Percentiles rank a stretch among this genome's conserved stretches.
phyloP scores from a whole-genome alignment of 2,113 vertebrate species.

The Enhydra lutris region DNA sequence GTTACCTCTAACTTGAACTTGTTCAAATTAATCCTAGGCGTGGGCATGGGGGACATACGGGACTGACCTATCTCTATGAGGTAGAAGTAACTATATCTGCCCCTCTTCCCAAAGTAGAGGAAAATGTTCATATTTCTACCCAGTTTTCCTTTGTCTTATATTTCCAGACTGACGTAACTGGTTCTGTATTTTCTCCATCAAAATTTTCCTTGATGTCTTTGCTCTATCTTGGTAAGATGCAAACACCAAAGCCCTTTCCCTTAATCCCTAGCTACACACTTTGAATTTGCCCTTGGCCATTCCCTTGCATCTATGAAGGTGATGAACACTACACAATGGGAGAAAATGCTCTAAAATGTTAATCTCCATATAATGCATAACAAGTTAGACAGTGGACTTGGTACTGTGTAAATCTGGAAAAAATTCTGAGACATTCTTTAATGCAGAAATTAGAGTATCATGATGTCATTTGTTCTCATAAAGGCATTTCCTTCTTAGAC shows the following conservation, averaged over 20 bases:
- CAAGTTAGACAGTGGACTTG: neutral
- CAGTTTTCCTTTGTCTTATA: neutral
- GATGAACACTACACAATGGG: neutral
- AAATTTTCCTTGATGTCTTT: neutral
- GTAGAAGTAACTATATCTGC: neutral
- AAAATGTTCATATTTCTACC: neutral
- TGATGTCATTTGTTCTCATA: neutral
- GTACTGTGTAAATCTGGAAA: neutral
- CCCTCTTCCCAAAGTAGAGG: neutral
- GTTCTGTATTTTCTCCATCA: neutral
- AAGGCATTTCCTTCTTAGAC: neutral
- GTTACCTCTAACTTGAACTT: neutral
- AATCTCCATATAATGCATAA: neutral
- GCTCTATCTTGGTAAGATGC: neutral
- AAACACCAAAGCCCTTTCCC: neutral
- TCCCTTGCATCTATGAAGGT: neutral
- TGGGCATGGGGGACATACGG: neutral
- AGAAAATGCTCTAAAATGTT: conserved; percentile 26
- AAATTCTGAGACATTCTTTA: neutral
- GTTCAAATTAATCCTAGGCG: neutral
- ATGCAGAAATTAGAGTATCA: neutral
- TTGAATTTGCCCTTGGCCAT: neutral
- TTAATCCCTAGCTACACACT: neutral
- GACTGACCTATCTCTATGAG: neutral
- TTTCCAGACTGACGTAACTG: neutral